Evolutionary conservation across 1,140 invertebrate species (phyloP).

Genomic region (Euura lappo): DNA sequence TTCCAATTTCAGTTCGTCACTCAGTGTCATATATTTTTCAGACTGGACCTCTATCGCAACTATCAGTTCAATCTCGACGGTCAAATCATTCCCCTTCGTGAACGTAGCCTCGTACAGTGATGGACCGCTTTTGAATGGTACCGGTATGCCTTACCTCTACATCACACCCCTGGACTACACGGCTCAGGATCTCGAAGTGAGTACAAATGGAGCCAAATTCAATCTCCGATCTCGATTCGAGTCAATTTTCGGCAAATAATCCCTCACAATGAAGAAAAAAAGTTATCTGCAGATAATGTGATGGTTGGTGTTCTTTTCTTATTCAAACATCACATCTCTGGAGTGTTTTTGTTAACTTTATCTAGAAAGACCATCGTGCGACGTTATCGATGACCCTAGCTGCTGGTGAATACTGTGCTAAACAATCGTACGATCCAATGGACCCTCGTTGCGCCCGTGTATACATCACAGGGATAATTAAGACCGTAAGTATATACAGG

Average conservation of each 20-base stretch:
- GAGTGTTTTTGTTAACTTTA: conserved; percentile 33
- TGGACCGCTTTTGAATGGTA: conserved; percentile 70
- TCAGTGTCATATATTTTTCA: conserved; percentile 38
- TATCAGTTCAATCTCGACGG: conserved; percentile 68
- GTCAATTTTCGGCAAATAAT: too few relatives aligned
- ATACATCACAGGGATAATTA: conserved; percentile 74
- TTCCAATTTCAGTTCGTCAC: too few relatives aligned
- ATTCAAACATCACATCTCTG: background rate
- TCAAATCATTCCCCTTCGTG: conserved; percentile 74
- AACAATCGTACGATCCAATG: conserved; percentile 73
- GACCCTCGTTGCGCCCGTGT: conserved; percentile 80
- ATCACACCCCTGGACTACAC: conserved; percentile 78
- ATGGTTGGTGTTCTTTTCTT: background rate
- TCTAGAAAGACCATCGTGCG: conserved; percentile 67
- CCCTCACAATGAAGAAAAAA: too few relatives aligned
- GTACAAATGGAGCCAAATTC: background rate
- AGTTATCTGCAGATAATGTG: too few relatives aligned
- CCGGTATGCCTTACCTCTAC: conserved; percentile 79
- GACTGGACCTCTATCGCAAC: conserved; percentile 79
- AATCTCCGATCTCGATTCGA: too few relatives aligned
- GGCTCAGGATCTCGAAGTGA: conserved; percentile 73
- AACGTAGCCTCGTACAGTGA: conserved; percentile 79
- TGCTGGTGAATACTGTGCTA: conserved; percentile 70
- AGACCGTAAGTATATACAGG: conserved; percentile 60
- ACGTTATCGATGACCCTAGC: conserved; percentile 74